phyloP scores from a whole-genome alignment of 2,888 invertebrate species.

The Caradrina kadenii region DNA sequence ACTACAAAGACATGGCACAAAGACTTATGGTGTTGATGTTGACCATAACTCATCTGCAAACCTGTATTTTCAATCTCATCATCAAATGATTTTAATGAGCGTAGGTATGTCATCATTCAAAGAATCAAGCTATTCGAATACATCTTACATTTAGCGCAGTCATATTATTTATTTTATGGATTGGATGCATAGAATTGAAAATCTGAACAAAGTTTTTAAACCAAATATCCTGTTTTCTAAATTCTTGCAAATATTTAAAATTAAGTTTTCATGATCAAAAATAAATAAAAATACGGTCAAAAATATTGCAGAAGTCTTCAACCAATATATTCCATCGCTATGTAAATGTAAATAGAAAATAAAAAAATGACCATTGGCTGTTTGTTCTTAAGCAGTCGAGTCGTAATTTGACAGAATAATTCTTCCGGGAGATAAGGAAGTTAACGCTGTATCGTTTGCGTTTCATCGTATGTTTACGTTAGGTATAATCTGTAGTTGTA shows the following conservation, averaged over 20 bases:
- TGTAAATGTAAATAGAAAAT: slow-evolving; percentile 51
- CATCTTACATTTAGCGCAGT: not conserved
- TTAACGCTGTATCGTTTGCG: slow-evolving; percentile 60
- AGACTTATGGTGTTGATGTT: slow-evolving; percentile 70
- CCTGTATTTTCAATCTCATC: slow-evolving; percentile 60
- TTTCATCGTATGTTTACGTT: slow-evolving; percentile 73
- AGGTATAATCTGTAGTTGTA: slow-evolving; percentile 63
- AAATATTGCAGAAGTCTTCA: not conserved
- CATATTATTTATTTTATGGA: not conserved
- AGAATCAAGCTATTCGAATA: slow-evolving; percentile 32
- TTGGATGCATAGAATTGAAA: not conserved
- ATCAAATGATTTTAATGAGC: slow-evolving; percentile 41
- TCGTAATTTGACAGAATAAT: slow-evolving; percentile 69
- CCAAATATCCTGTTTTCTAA: too few relatives aligned
- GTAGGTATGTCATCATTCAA: slow-evolving; percentile 40
- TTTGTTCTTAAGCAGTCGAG: slow-evolving; percentile 65
- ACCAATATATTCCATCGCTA: not conserved
- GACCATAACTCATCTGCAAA: slow-evolving; percentile 65
- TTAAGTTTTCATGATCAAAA: too few relatives aligned
- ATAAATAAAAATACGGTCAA: too few relatives aligned
- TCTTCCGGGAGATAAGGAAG: slow-evolving; percentile 85
- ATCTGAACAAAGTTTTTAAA: not conserved
- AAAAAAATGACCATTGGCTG: slow-evolving; percentile 49
- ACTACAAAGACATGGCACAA: slow-evolving; percentile 73
- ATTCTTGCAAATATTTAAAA: too few relatives aligned